A percentile compares a stretch with the other conserved stretches of the same genome.
phyloP scores from a whole-genome alignment of 2,797 vertebrate genomes.

The Pseudopleuronectes americanus region DNA sequence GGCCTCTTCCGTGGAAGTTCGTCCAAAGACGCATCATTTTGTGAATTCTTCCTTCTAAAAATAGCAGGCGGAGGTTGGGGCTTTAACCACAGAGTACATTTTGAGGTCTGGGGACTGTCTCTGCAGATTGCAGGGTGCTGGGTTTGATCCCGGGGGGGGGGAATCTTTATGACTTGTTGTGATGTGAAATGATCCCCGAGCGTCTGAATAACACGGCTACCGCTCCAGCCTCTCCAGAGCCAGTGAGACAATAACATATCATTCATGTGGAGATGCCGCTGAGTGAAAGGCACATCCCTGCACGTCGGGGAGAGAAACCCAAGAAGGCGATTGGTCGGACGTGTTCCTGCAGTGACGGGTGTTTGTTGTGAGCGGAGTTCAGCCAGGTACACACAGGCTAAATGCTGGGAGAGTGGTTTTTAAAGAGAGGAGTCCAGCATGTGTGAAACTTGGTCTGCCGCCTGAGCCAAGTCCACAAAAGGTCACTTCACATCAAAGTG shows the following conservation, averaged over 20 bases:
- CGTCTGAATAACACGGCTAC: constrained; percentile 56
- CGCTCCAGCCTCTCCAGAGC: constrained; percentile 40
- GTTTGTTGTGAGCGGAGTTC: neutral
- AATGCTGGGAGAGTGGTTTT: neutral
- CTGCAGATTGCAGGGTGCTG: constrained; percentile 67
- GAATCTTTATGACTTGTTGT: constrained; percentile 53
- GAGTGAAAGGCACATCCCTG: neutral
- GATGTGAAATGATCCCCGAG: constrained; percentile 57
- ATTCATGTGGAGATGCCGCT: constrained; percentile 19
- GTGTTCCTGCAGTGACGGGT: neutral
- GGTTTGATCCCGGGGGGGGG: constrained; percentile 62
- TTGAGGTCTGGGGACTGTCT: constrained; percentile 75
- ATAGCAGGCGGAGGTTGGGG: constrained; percentile 71
- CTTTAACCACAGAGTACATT: constrained; percentile 79
- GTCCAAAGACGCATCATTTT: constrained; percentile 77
- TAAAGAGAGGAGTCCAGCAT: too few species aligned
- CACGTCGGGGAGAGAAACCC: constrained; percentile 3
- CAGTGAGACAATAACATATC: constrained; percentile 59
- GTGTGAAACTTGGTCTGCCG: constrained; percentile 9
- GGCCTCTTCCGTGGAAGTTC: constrained; percentile 34
- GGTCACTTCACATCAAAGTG: constrained; percentile 45
- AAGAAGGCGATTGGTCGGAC: neutral
- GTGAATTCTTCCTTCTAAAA: constrained; percentile 80
- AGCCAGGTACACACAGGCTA: neutral
- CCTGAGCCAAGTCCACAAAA: constrained; percentile 28